phyloP scores from a whole-genome alignment of 1,140 invertebrate species.

The Drosophila burlai region DNA sequence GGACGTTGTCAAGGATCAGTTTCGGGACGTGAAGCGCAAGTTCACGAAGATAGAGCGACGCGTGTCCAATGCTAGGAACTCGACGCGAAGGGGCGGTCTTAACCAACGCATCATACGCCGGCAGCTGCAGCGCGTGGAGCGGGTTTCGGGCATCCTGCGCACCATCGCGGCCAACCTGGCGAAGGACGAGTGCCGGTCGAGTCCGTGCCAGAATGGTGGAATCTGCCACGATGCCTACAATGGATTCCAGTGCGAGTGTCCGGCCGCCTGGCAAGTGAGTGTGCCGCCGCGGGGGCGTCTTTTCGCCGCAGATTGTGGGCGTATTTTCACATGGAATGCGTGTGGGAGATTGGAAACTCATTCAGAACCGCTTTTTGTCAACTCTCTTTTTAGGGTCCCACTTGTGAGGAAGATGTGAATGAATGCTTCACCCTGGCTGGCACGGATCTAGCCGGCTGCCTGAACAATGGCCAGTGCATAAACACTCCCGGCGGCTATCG shows the following conservation, averaged over 20 bases:
- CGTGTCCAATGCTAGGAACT: slow-evolving; percentile 30
- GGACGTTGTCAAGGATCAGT: slow-evolving; percentile 47
- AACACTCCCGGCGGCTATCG: slow-evolving; percentile 92
- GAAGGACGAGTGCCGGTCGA: slow-evolving; percentile 88
- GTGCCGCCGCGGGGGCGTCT: slow-evolving; percentile 46
- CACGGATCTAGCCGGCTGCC: slow-evolving; percentile 93
- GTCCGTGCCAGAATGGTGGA: slow-evolving; percentile 94
- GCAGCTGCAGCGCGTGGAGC: slow-evolving; percentile 40
- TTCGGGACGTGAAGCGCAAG: slow-evolving; percentile 44
- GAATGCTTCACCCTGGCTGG: slow-evolving; percentile 92
- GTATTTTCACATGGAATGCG: slow-evolving; percentile 21
- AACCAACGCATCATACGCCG: slow-evolving; percentile 40
- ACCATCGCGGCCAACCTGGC: slow-evolving; percentile 26
- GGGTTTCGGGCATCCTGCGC: slow-evolving; percentile 7
- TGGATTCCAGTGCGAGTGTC: slow-evolving; percentile 91
- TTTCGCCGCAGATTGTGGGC: slow-evolving; percentile 41
- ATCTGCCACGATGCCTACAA: slow-evolving; percentile 91
- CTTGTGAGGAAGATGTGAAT: slow-evolving; percentile 93
- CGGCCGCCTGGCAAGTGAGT: slow-evolving; percentile 91
- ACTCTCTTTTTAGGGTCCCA: slow-evolving; percentile 86
- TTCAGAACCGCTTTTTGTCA: neutral
- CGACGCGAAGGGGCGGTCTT: slow-evolving; percentile 14
- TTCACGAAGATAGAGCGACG: slow-evolving; percentile 30
- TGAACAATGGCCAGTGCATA: slow-evolving; percentile 94
- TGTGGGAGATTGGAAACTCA: neutral